Evolutionary conservation across 2,888 invertebrate species (phyloP), one percentile per base, ranked within the genome.

Genomic region (Limnephilus auricula): DNA sequence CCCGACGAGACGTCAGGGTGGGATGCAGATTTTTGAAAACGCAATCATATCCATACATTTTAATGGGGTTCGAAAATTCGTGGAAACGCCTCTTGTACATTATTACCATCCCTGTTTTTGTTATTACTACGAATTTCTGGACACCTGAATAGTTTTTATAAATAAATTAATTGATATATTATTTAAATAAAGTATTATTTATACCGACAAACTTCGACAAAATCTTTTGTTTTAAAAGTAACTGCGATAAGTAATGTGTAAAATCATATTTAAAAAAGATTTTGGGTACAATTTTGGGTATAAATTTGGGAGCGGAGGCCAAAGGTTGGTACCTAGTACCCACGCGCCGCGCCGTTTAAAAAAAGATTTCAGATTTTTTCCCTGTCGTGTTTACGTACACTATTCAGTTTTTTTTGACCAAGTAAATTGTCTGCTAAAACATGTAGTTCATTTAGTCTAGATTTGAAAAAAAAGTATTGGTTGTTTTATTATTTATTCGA

Each of bases 1-100:
- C 98, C 98, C 0, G 98, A 99, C 94, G 99, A 99, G 94, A 96
- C 96, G 79, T 98, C 98, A 13, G 99, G 99, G 45, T 99, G 99
- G 99, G 99, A 99, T 94, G 96, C 96, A 93, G 97, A 98, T 94
- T 99, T 99, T 95, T 99, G 95, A 96, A 65, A 65, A 65, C 25
- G 25, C 65, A 65, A 65, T 18, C 65, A 65, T 0, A 25, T 65
- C 65, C 25, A 65, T 65, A 25, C 9, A 65, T 65, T 25, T 65
- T n/a, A 80, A 30, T 25, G 45, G 30, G n/a, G 30, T 85, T 40
- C 25, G 25, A 13, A 40, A n/a, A 85, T 37, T 40, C 12, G 12
- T 31, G 9, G 25, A 65, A 65, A 9, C 65, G 9, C 25, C 0
- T 65, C 65, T 65, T 65, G 65, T 65, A 65, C 65, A 65, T 65